Evolutionary conservation across 2,113 vertebrate genomes (phyloP).

Genomic region (Aegithalos caudatus): DNA sequence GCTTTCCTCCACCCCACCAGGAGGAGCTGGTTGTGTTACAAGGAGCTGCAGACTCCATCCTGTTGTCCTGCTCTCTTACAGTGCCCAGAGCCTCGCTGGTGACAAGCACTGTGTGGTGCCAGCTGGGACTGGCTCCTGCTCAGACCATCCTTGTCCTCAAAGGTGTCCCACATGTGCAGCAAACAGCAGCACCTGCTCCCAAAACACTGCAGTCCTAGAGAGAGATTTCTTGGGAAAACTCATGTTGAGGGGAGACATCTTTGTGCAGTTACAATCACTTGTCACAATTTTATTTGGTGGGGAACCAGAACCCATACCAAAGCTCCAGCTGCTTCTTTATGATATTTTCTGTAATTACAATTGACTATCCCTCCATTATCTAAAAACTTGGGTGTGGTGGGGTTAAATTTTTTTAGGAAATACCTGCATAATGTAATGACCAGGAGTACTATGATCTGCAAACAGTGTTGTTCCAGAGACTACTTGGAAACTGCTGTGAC

Average conservation of each 20-base stretch:
- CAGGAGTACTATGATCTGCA: background rate
- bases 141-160: background rate
- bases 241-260: accelerated
- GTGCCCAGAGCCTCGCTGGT: background rate
- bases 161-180: background rate
- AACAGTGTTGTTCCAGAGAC: background rate
- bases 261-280: background rate
- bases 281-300: background rate
- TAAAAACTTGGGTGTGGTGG: background rate
- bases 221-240: background rate
- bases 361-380: background rate
- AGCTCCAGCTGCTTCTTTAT: background rate
- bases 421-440: background rate
- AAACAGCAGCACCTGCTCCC: background rate
- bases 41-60: background rate
- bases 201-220: background rate
- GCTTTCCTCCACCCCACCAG: background rate
- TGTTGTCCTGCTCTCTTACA: background rate
- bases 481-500: background rate
- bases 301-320: background rate
- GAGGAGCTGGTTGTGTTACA: background rate
- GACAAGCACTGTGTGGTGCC: background rate
- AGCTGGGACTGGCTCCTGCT: background rate
- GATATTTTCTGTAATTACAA: background rate
- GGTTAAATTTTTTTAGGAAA: background rate